phyloP scores from a whole-genome alignment of 92 coral and sea anemone genomes.

The Micromussa lordhowensis region DNA sequence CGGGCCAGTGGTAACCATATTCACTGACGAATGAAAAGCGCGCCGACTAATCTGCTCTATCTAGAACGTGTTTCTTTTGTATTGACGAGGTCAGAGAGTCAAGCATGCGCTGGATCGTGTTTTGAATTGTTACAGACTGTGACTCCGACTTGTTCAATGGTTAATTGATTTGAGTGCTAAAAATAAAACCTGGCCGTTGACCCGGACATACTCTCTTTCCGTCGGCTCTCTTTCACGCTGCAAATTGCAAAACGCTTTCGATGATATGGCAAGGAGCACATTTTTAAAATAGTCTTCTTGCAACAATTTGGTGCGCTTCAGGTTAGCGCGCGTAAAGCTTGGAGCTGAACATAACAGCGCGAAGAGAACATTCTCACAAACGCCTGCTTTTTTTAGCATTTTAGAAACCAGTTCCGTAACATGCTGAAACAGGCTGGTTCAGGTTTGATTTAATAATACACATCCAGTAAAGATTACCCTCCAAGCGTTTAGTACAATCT shows the following conservation, averaged over 20 bases:
- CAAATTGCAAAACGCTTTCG: conserved; percentile 15
- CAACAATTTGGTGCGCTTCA: not conserved
- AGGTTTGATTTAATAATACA: not conserved
- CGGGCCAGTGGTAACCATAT: conserved; percentile 5
- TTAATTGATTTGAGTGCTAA: conserved; percentile 35
- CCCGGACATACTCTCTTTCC: conserved; percentile 4
- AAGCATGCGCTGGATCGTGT: conserved; percentile 14
- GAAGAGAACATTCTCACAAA: not conserved
- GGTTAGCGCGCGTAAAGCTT: not conserved
- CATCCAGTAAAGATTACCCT: not conserved
- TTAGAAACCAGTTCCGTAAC: not conserved
- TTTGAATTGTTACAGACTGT: conserved; percentile 4
- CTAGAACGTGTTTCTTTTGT: conserved; percentile 11
- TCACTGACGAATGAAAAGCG: conserved; percentile 13
- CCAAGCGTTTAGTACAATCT: conserved; percentile 17
- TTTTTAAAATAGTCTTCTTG: not conserved
- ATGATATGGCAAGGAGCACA: not conserved
- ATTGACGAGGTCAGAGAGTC: conserved; percentile 32
- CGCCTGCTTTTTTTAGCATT: conserved; percentile 4
- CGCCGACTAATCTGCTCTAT: conserved; percentile 15
- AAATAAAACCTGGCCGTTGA: conserved; percentile 29
- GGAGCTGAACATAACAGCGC: not conserved
- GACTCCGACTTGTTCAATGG: conserved; percentile 18
- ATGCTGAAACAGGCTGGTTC: not conserved
- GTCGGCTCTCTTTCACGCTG: conserved; percentile 19